A percentile compares a stretch with the other conserved stretches of the same genome.
Conservation (phyloP, 1,140 invertebrate species). For the Drosophila lini region DNA sequence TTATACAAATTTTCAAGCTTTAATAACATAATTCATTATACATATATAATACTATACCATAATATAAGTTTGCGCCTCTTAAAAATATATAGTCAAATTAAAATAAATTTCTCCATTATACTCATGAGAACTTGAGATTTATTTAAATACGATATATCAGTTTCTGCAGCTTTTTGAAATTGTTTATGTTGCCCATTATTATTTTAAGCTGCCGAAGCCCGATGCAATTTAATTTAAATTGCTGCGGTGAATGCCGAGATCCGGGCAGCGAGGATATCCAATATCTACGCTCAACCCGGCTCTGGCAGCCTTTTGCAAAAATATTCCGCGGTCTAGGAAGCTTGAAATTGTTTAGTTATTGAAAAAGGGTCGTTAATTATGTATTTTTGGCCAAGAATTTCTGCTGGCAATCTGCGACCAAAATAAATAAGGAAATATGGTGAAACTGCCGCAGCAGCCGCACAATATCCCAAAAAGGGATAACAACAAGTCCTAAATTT, state of each 20-base stretch:
- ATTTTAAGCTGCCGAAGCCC: conserved; percentile 5
- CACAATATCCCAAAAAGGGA: conserved; percentile 13
- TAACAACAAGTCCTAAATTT: conserved; percentile 26
- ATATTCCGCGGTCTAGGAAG: conserved; percentile 32
- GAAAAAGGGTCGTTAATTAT: conserved; percentile 53
- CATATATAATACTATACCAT: too few species aligned
- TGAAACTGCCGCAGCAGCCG: conserved; percentile 16
- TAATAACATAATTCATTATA: too few species aligned
- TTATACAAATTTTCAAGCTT: too few species aligned
- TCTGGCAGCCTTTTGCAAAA: conserved; percentile 29
- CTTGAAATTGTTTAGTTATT: conserved; percentile 59
- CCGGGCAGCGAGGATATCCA: conserved; percentile 17
- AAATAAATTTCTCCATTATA: too few species aligned
- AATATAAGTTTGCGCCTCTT: too few species aligned
- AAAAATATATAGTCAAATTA: too few species aligned
- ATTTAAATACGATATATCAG: neutral
- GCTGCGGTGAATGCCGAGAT: conserved; percentile 44
- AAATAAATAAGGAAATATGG: conserved; percentile 35
- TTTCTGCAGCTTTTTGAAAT: neutral
- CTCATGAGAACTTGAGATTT: neutral
- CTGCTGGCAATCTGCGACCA: conserved; percentile 20
- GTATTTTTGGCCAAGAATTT: conserved; percentile 37
- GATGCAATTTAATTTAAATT: conserved; percentile 64
- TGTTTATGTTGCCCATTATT: neutral
- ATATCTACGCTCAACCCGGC: neutral